Conservation (phyloP, 2,888 invertebrate genomes). For the Zygogramma bicolorata region DNA sequence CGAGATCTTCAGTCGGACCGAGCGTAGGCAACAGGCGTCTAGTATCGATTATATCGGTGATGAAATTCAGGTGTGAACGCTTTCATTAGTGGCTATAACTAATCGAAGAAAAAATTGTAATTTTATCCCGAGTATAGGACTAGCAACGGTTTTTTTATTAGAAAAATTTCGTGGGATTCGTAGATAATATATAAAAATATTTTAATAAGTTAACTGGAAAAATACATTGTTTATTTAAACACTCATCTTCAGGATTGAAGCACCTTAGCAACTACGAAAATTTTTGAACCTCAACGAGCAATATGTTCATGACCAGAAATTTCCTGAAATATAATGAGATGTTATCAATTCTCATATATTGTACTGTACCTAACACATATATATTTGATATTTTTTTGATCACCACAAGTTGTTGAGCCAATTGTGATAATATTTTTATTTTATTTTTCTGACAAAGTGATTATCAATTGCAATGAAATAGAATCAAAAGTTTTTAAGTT, state of each 20-base stretch:
- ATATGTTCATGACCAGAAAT: no score
- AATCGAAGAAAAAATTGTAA: neutral
- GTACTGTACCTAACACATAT: no score
- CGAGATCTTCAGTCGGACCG: neutral
- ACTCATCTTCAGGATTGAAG: neutral
- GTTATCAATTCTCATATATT: no score
- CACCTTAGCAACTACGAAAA: neutral
- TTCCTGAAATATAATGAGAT: no score
- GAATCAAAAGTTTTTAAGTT: no score
- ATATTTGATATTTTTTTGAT: no score
- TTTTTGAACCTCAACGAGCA: no score
- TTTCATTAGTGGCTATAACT: neutral
- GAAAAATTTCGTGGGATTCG: neutral
- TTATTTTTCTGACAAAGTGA: no score
- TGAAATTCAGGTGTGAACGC: neutral
- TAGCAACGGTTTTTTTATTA: neutral
- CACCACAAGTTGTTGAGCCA: no score
- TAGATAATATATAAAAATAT: neutral
- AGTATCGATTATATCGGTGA: neutral
- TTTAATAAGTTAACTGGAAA: neutral
- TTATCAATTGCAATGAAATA: no score
- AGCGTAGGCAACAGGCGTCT: neutral
- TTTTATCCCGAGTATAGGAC: neutral
- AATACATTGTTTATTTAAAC: neutral
- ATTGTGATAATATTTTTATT: no score